Evolutionary conservation across 2,797 vertebrate species (phyloP), one percentile per base, ranked within the genome.

Genomic region (Peromyscus melanophrys): DNA sequence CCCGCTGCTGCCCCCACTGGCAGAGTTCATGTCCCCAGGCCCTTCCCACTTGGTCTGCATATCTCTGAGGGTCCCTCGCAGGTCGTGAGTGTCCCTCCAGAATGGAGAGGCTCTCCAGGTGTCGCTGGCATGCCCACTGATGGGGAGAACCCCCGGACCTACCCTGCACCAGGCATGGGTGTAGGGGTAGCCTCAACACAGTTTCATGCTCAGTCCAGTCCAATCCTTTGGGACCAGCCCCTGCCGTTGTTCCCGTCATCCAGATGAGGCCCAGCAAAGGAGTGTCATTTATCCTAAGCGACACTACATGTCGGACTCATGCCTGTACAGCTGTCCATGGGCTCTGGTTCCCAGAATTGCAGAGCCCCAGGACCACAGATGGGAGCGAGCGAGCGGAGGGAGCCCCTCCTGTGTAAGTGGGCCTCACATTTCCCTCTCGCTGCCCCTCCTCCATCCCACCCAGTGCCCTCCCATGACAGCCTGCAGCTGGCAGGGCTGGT

Each of bases 401-500:
- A 77, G 67, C 25, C 25, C 37, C 31, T 80, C 67, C 87, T 16
- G 1, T 16, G 17, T 1, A 16, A 73, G 21, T 52, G 80, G 61
- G 84, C 49, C 29, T 37, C 6, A 2, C 9, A 7, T 17, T n/a
- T 84, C 43, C 73, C 49, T 19, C 13, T 13, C 13, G 23, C 77
- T 57, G 59, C 34, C 88, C 77, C 90, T 52, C 73, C 81, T 40
- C 73, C 7, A 0, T 80, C 80, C 52, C 37, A 9, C 90, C 88
- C 3, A 1, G 78, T 23, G 76, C 71, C 94, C 91, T 95, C 92
- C 90, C 0, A 0, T 83, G 82, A 94, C 78, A 94, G 96, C 23
- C 73, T 80, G 91, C 94, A 95, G 78, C 96, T 95, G 96, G 85
- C 71, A 55, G 85, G 69, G 93, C 89, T 93, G 97, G 13, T 82